Evolutionary conservation across 2,797 vertebrate species (phyloP).

Genomic region (Lithobates pipiens): DNA sequence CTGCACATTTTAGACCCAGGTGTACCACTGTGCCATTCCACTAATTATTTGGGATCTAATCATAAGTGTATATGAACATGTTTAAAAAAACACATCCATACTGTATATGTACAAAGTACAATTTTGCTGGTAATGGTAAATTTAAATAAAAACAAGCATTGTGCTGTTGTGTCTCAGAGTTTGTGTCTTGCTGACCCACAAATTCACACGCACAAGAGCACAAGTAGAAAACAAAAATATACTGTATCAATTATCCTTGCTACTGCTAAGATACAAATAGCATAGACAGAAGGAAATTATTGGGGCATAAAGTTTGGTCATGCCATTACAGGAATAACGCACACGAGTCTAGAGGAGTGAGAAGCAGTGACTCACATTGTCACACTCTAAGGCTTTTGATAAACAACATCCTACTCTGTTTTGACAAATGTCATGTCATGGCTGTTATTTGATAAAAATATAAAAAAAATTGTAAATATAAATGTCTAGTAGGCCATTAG

Average conservation of each 20-base stretch:
- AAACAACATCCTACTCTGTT: constrained; percentile 8
- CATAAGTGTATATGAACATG: not conserved
- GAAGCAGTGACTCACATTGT: not conserved
- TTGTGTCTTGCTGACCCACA: not conserved
- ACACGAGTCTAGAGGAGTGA: not conserved
- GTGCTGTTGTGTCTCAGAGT: not conserved
- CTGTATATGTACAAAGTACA: too few relatives aligned
- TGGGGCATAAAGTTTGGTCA: not conserved
- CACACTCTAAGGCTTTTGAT: not conserved
- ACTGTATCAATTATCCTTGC: not conserved
- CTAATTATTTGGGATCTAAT: not conserved
- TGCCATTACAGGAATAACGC: not conserved
- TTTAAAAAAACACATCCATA: too few relatives aligned
- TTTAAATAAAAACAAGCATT: too few relatives aligned
- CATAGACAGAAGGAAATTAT: not conserved
- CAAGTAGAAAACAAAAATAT: not conserved
- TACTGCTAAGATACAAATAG: not conserved
- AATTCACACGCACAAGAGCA: not conserved
- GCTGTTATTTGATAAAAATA: constrained; percentile 9
- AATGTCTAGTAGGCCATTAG: constrained; percentile 9
- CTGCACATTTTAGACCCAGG: too few relatives aligned
- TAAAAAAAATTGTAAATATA: not conserved
- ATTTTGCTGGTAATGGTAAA: too few relatives aligned
- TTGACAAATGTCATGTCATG: not conserved
- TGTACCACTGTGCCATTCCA: too few relatives aligned